Conservation (phyloP, 2,113 vertebrate species). For the Raja brachyura region DNA sequence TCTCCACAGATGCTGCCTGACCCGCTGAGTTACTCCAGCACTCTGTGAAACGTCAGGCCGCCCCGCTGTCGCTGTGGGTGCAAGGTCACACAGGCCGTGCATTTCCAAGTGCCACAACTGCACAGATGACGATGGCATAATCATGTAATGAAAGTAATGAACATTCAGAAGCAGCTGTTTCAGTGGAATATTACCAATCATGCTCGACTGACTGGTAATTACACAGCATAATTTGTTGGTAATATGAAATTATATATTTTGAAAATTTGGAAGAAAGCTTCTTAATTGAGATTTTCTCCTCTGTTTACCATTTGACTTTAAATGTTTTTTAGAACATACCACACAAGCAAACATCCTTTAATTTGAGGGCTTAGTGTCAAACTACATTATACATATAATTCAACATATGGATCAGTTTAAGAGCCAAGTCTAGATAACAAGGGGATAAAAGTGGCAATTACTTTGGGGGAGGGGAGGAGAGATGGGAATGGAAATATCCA, state of each 20-base stretch:
- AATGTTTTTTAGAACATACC: not conserved
- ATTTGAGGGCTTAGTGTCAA: not conserved
- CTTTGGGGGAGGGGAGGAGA: too few relatives aligned
- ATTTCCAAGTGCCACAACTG: not conserved
- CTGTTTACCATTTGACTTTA: not conserved
- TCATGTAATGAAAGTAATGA: slow-evolving; percentile 2
- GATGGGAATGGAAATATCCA: not conserved
- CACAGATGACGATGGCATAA: not conserved
- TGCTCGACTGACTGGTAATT: not conserved
- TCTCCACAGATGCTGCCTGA: too few relatives aligned
- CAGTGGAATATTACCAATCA: not conserved
- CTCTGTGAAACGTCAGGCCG: too few relatives aligned
- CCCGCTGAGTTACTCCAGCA: too few relatives aligned
- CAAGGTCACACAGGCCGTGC: not conserved
- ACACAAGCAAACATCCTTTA: not conserved
- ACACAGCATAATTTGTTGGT: not conserved
- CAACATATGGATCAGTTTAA: not conserved
- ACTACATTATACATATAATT: not conserved
- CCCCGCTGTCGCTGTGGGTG: too few relatives aligned
- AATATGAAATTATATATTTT: not conserved
- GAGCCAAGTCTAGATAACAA: not conserved
- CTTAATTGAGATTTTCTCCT: not conserved
- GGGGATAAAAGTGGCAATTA: too few relatives aligned
- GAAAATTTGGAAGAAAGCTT: not conserved
- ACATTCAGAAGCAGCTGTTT: not conserved